phyloP scores from a whole-genome alignment of 1,140 invertebrate genomes.

The Lasioglossum albipes region DNA sequence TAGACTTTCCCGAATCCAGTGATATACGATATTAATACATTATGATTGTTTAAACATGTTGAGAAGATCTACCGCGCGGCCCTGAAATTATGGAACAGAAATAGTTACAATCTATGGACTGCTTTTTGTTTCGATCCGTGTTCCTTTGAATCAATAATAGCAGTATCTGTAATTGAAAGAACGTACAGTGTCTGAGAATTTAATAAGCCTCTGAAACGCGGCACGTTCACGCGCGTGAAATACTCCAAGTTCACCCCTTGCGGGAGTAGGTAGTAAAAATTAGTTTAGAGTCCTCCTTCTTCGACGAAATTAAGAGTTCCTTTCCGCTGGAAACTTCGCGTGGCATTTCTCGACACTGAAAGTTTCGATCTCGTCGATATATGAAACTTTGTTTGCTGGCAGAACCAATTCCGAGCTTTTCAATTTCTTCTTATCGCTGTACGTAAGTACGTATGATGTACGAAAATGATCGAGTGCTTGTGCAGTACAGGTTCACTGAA shows the following conservation, averaged over 20 bases:
- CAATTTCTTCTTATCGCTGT: background rate
- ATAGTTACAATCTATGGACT: too few relatives aligned
- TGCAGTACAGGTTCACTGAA: too few relatives aligned
- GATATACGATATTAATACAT: too few relatives aligned
- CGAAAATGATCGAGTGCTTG: too few relatives aligned
- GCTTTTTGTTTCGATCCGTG: too few relatives aligned
- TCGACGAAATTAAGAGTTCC: conserved; percentile 21
- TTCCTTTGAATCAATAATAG: too few relatives aligned
- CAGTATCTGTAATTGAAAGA: background rate
- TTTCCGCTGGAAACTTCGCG: background rate
- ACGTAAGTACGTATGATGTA: too few relatives aligned
- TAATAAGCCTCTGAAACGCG: background rate
- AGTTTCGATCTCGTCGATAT: background rate
- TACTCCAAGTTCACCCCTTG: background rate
- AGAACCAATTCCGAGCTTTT: background rate
- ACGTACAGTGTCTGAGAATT: background rate
- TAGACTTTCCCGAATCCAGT: too few relatives aligned
- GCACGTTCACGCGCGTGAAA: background rate
- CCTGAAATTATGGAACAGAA: too few relatives aligned
- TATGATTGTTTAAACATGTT: too few relatives aligned
- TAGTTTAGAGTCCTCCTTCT: conserved; percentile 8
- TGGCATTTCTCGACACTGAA: background rate
- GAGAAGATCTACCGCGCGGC: too few relatives aligned
- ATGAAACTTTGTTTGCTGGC: background rate
- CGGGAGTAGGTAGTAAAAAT: background rate